These are phyloP conservation scores for Pandemis heparana DNA, from an alignment of 2,888 invertebrate genomes.

Conservation along the genomic window DNA sequence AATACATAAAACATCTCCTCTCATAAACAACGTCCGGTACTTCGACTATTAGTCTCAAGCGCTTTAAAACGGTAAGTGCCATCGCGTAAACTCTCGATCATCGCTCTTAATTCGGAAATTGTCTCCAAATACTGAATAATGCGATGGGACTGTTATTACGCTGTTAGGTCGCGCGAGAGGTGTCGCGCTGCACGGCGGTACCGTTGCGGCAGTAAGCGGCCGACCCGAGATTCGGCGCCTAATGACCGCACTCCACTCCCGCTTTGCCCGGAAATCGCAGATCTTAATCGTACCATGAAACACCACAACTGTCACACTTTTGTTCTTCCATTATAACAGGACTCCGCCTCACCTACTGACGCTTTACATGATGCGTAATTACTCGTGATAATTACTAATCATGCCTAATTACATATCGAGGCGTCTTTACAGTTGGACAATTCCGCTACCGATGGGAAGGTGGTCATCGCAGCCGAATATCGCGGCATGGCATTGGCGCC, in stretches of 20 bases:
- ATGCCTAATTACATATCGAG: slow-evolving; percentile 42
- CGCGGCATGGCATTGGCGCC: slow-evolving; percentile 63
- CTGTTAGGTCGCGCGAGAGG: slow-evolving; percentile 10
- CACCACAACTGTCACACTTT: slow-evolving; percentile 37
- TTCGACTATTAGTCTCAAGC: slow-evolving; percentile 10
- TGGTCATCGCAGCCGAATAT: slow-evolving; percentile 57
- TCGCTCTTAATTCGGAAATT: slow-evolving; percentile 28
- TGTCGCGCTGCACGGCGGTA: slow-evolving; percentile 22
- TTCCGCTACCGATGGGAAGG: slow-evolving; percentile 50
- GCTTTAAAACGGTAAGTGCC: slow-evolving; percentile 28
- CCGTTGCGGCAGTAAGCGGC: slow-evolving; percentile 22
- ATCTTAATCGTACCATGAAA: slow-evolving; percentile 39
- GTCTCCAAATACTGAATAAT: slow-evolving; percentile 33
- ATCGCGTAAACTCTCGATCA: slow-evolving; percentile 16
- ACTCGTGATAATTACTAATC: slow-evolving; percentile 39
- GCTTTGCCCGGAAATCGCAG: slow-evolving; percentile 39
- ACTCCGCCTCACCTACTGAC: slow-evolving; percentile 39
- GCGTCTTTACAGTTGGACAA: slow-evolving; percentile 57
- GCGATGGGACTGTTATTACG: slow-evolving; percentile 14
- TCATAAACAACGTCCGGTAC: slow-evolving; percentile 23
- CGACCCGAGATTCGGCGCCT: slow-evolving; percentile 35
- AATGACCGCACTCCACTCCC: slow-evolving; percentile 36
- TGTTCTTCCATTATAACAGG: slow-evolving; percentile 43
- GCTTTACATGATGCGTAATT: slow-evolving; percentile 38
- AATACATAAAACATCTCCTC: not conserved